Conservation (phyloP, 2,888 invertebrate genomes). For the Luperina testacea region DNA sequence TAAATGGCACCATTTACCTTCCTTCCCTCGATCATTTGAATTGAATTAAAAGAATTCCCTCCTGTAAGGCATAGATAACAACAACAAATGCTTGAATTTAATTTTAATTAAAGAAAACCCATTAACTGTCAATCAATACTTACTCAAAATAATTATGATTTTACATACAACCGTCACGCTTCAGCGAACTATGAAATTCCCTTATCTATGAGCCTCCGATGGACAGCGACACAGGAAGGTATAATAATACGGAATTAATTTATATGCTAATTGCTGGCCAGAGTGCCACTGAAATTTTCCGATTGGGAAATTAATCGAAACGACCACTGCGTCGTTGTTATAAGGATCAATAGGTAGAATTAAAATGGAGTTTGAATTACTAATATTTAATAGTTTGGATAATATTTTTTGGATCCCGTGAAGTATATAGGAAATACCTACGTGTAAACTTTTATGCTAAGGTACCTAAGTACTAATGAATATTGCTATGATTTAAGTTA, state of each 20-base stretch:
- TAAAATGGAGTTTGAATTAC: slow-evolving; percentile 34
- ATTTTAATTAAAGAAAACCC: slow-evolving; percentile 9
- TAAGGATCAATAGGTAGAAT: slow-evolving; percentile 36
- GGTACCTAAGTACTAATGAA: neutral
- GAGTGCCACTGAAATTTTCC: slow-evolving; percentile 60
- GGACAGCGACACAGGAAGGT: slow-evolving; percentile 52
- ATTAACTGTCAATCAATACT: slow-evolving; percentile 22
- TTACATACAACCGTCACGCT: slow-evolving; percentile 32
- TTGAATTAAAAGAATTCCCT: neutral
- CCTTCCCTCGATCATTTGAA: neutral
- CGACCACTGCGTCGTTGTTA: slow-evolving; percentile 30
- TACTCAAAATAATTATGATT: slow-evolving; percentile 43
- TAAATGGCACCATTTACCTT: neutral
- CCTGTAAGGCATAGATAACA: neutral
- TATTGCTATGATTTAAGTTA: neutral
- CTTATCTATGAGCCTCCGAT: slow-evolving; percentile 57
- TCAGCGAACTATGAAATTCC: slow-evolving; percentile 56
- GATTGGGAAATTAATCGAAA: slow-evolving; percentile 62
- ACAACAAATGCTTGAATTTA: neutral
- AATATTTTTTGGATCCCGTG: neutral
- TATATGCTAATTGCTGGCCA: slow-evolving; percentile 70
- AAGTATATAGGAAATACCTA: neutral
- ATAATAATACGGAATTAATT: slow-evolving; percentile 69
- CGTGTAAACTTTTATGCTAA: neutral
- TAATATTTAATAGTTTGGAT: slow-evolving; percentile 3